phyloP scores from a whole-genome alignment of 2,113 vertebrate genomes.

The Chaetura pelagica region DNA sequence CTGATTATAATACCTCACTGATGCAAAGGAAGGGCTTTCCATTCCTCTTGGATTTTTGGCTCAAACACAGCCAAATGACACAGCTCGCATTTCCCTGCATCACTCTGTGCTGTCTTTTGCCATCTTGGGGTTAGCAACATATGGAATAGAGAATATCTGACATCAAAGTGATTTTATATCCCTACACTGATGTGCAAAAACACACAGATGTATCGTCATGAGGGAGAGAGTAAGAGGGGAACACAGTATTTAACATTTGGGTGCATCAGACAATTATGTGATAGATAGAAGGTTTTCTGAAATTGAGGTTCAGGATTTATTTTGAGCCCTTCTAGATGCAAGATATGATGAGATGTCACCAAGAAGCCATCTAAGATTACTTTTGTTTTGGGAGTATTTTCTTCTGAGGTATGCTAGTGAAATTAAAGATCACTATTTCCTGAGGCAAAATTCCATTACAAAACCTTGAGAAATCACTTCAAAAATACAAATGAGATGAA shows the following conservation, averaged over 20 bases:
- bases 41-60: constrained; percentile 12
- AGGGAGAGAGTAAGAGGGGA: not conserved
- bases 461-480: constrained; percentile 56
- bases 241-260: accelerated
- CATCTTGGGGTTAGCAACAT: not conserved
- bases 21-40: constrained; percentile 1
- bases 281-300: not conserved
- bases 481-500: constrained; percentile 26
- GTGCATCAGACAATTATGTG: not conserved
- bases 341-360: not conserved
- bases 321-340: constrained; percentile 4
- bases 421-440: constrained; percentile 34
- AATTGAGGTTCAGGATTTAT: not conserved
- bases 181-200: not conserved
- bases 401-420: constrained; percentile 19
- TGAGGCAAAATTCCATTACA: constrained; percentile 33
- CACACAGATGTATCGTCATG: not conserved
- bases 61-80: not conserved
- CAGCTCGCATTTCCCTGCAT: not conserved
- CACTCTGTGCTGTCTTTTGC: not conserved
- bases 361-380: not conserved
- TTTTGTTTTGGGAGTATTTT: constrained; percentile 12
- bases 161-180: not conserved
- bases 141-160: not conserved
- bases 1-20: not conserved